Base-by-base conservation (phyloP, 1,140 invertebrate species). In the Drosophila santomea region DNA sequence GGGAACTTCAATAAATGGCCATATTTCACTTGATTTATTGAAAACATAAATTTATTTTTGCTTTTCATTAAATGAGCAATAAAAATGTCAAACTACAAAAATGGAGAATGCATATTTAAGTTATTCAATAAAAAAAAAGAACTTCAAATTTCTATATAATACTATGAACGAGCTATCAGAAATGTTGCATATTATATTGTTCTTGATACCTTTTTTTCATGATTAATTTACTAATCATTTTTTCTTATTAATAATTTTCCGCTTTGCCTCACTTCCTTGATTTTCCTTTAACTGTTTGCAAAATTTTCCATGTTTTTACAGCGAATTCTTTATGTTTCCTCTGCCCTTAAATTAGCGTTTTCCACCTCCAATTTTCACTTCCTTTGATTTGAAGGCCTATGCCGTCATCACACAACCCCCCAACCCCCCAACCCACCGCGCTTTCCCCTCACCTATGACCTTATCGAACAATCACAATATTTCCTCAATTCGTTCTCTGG, bases 381-480 rank as follows among this genome's bases (percentile, higher is more conserved):
- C 59, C 59, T 64, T 50, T 25, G 14, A 11, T 11, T 15, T 43
- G 48, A 44, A 54, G 59, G 59, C 32, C 59, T 32, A n/a, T 61
- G 58, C 48, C 58, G 45, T 50, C 58, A 36, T 38, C 58, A 25
- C 5, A 32, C 20, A 39, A 5, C 4, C 25, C 25, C 25, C 25
- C 17, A n/a, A n/a, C n/a, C n/a, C n/a, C n/a, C n/a, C n/a, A 0
- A 39, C 41, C 35, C 63, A 50, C 60, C 39, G 15, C 32, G n/a
- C 25, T 15, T 8, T 8, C 7, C 0, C 28, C 28, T 2, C 32
- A 32, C 67, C 56, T 41, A 36, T 71, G 63, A 71, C 67, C 67
- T 71, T 57, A 48, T 69, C 50, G 43, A 56, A 28, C 63, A 68
- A 69, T 71, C 63, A 71, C 35, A 69, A 68, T 71, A 57, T 56